Evolutionary conservation across 2,797 vertebrate species (phyloP), one percentile per base, ranked within the genome.

Genomic region (Triplophysa bombifrons): DNA sequence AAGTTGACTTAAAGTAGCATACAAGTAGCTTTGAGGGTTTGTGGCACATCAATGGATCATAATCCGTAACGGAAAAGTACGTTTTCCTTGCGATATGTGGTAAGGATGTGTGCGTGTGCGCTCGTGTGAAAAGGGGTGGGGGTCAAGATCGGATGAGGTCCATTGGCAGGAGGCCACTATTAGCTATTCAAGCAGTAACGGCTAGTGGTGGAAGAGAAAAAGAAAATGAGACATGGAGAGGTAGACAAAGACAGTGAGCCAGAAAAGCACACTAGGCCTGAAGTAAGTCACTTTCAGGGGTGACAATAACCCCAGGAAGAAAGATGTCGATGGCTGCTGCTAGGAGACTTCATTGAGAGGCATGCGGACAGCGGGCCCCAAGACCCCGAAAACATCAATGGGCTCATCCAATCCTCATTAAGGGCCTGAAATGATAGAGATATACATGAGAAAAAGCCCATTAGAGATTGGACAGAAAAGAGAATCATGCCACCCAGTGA

Each of bases 131-230:
- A 91, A 88, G 90, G 87, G 91, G 92, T 86, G 92, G 91, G 88
- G 83, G 93, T 93, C 89, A 92, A 92, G 92, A 91, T 90, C 87
- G 90, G 85, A 90, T 85, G 85, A 87, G 91, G 92, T 91, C 90
- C 91, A 91, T 93, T 92, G 93, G 93, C 93, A 93, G 92, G 92
- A 90, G 91, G 92, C 92, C 92, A 88, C 84, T 86, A 90, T 91
- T 88, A 84, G 87, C 91, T 93, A 93, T 94, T 93, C 94, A 95
- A 92, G 91, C 92, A 93, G 92, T 93, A 88, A 94, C 91, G 89
- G 89, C 90, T 91, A 90, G 87, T 88, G 91, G 84, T 85, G 77
- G 85, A 84, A 74, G 82, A 86, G 66, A 88, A 85, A 84, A 77
- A 86, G 84, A 80, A 66, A 83, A 79, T 83, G 83, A 83, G 83